Conservation (phyloP, 2,797 vertebrate species). For the Limnodromus scolopaceus region DNA sequence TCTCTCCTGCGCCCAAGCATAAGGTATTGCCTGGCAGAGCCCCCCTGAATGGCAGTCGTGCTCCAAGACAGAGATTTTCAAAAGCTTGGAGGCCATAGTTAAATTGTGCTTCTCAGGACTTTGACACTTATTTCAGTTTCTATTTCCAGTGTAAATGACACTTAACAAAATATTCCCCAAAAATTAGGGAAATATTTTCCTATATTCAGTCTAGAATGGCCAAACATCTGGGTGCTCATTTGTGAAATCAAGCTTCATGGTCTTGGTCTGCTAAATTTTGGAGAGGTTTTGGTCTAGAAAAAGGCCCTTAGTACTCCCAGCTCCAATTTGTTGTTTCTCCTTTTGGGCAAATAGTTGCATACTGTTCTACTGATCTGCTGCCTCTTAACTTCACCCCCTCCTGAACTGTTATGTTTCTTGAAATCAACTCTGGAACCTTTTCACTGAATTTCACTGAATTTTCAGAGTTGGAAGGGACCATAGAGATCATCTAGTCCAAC, state of each 20-base stretch:
- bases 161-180: not conserved
- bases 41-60: accelerated
- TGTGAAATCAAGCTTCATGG: not conserved
- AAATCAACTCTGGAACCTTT: not conserved
- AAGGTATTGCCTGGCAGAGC: not conserved
- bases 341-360: not conserved
- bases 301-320: not conserved
- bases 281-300: not conserved
- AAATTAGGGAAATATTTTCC: not conserved
- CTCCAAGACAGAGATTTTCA: not conserved
- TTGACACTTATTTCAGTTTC: not conserved
- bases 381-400: not conserved
- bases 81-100: not conserved
- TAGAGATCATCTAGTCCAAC: too few relatives aligned
- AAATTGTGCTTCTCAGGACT: not conserved
- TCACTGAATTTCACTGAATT: too few relatives aligned
- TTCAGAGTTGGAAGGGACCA: too few relatives aligned
- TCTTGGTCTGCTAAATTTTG: not conserved
- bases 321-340: not conserved
- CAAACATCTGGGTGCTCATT: accelerated
- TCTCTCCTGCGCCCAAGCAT: not conserved
- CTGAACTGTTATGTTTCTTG: not conserved
- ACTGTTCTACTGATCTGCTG: not conserved
- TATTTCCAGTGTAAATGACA: not conserved
- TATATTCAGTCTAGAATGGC: not conserved